These are phyloP conservation scores for Pterostichus madidus DNA, from an alignment of 2,888 invertebrate genomes.

Conservation along the genomic window DNA sequence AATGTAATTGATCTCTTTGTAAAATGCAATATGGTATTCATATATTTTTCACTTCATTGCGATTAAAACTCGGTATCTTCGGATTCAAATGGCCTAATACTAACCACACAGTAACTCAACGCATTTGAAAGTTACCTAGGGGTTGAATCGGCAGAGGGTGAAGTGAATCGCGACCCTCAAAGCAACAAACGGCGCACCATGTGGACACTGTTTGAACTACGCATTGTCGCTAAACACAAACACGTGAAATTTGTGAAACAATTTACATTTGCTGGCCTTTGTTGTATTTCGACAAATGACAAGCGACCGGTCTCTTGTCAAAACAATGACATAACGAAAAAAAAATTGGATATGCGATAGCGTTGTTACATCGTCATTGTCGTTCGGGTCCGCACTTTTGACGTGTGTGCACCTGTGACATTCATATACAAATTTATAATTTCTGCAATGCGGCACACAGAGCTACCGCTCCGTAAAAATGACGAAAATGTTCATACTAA, in stretches of 20 bases:
- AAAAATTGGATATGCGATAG: slow-evolving; percentile 39
- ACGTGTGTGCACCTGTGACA: slow-evolving; percentile 32
- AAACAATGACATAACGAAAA: slow-evolving; percentile 8
- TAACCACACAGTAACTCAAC: too few relatives aligned
- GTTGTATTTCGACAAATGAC: slow-evolving; percentile 53
- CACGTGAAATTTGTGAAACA: slow-evolving; percentile 48
- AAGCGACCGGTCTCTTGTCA: slow-evolving; percentile 10
- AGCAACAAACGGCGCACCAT: neutral
- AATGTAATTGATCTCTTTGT: too few relatives aligned
- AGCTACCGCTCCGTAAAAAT: neutral
- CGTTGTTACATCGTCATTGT: slow-evolving; percentile 2
- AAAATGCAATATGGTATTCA: too few relatives aligned
- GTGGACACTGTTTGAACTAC: too few relatives aligned
- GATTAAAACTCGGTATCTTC: too few relatives aligned
- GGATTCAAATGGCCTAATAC: too few relatives aligned
- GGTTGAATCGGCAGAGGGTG: too few relatives aligned
- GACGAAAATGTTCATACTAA: neutral
- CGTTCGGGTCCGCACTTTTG: neutral
- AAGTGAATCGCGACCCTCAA: too few relatives aligned
- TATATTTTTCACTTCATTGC: too few relatives aligned
- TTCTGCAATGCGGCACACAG: slow-evolving; percentile 12
- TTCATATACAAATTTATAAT: slow-evolving; percentile 2
- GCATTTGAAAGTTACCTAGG: too few relatives aligned
- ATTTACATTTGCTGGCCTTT: slow-evolving; percentile 47
- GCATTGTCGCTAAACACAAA: neutral